Evolutionary conservation across 2,113 vertebrate genomes (phyloP).

Genomic region (Pampusana beccarii): DNA sequence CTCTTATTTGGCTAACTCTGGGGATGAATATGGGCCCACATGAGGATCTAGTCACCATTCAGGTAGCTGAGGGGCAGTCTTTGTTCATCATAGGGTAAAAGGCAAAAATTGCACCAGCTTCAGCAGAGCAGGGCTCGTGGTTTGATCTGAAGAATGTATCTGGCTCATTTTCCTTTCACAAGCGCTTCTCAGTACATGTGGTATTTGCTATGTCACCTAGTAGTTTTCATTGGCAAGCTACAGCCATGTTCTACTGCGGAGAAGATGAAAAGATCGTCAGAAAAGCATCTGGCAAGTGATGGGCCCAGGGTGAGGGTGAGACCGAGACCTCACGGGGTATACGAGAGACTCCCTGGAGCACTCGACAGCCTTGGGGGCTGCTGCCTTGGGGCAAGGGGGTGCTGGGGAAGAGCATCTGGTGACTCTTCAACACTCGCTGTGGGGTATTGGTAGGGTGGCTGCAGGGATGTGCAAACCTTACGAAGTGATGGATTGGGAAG

Average conservation of each 20-base stretch:
- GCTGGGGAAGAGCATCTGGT: not conserved
- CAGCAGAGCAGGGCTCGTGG: not conserved
- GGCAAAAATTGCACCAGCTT: not conserved
- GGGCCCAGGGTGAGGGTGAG: not conserved
- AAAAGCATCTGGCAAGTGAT: not conserved
- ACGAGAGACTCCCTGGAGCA: not conserved
- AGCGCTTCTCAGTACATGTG: not conserved
- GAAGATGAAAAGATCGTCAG: not conserved
- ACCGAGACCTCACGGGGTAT: not conserved
- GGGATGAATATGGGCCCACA: not conserved
- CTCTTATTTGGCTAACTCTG: not conserved
- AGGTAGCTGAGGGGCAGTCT: not conserved
- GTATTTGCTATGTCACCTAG: not conserved
- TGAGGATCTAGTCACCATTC: accelerated
- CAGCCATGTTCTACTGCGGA: accelerated
- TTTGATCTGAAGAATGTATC: not conserved
- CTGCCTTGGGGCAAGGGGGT: accelerated
- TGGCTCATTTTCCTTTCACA: not conserved
- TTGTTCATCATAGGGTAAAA: not conserved
- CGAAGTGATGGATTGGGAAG: not conserved
- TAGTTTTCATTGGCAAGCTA: not conserved
- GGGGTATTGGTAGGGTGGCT: not conserved
- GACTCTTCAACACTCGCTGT: not conserved
- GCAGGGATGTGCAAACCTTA: not conserved
- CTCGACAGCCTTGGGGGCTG: accelerated